These are phyloP conservation scores for Tapirus indicus DNA, from an alignment of 2,797 vertebrate genomes.

Conservation along the genomic window DNA sequence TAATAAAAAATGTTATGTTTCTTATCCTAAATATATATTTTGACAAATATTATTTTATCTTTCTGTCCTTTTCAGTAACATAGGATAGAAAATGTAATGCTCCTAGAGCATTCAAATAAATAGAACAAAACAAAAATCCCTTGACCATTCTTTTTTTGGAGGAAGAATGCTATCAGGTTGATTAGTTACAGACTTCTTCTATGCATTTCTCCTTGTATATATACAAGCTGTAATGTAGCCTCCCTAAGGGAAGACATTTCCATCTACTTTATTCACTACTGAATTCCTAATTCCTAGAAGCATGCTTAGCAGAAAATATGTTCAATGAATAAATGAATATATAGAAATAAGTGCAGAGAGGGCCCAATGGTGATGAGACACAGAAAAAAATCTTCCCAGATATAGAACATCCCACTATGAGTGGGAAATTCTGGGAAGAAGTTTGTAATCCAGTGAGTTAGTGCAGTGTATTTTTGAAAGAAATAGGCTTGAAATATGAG, in stretches of 20 bases:
- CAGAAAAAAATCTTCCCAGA: not conserved
- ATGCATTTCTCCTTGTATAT: not conserved
- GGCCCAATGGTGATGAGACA: not conserved
- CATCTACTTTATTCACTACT: not conserved
- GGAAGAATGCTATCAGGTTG: not conserved
- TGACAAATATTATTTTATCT: not conserved
- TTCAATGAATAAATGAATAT: not conserved
- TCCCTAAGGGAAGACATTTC: not conserved
- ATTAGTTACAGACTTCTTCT: not conserved
- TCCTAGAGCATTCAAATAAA: not conserved
- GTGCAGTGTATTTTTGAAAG: slow-evolving; percentile 80
- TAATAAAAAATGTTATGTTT: not conserved
- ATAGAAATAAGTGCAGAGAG: not conserved
- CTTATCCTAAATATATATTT: not conserved
- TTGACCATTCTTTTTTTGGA: not conserved
- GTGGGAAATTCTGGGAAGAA: not conserved
- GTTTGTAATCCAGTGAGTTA: not conserved
- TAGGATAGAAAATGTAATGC: not conserved
- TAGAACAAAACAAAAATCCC: not conserved
- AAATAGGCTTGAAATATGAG: not conserved
- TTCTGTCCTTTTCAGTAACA: not conserved
- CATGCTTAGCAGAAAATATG: not conserved
- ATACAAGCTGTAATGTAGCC: not conserved
- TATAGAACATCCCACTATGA: not conserved
- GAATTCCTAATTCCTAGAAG: not conserved